A percentile compares a stretch with the other conserved stretches of the same genome.
These are phyloP conservation scores for Taenioides sp. DNA, from an alignment of 2,797 vertebrate species.

Conservation along the genomic window DNA sequence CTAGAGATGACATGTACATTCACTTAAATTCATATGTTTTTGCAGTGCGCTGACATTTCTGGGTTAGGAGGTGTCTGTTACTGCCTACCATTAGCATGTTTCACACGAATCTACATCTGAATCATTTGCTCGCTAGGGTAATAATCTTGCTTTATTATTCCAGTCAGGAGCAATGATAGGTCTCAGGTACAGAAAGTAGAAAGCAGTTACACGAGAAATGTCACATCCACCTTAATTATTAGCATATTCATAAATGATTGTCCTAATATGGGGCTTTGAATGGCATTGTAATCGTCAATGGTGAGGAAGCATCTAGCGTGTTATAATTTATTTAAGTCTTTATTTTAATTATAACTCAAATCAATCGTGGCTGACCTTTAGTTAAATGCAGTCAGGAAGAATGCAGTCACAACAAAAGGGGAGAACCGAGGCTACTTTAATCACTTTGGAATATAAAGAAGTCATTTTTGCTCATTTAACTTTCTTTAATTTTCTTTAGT, in stretches of 20 bases:
- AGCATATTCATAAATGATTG: conserved; percentile 33
- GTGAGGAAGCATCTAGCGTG: conserved; percentile 34
- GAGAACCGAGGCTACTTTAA: conserved; percentile 16
- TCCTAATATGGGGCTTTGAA: conserved; percentile 47
- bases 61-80: conserved; percentile 68
- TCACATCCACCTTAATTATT: conserved; percentile 69
- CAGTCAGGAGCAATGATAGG: conserved; percentile 45
- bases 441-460: background rate
- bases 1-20: conserved; percentile 50
- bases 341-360: conserved; percentile 55
- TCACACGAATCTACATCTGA: conserved; percentile 72
- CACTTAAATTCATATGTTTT: conserved; percentile 67
- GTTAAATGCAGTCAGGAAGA: conserved; percentile 31
- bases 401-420: conserved; percentile 40
- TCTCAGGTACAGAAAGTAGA: conserved; percentile 56
- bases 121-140: conserved; percentile 52
- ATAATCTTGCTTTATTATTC: conserved; percentile 58
- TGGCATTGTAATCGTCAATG: conserved; percentile 48
- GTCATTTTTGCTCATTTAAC: background rate
- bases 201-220: conserved; percentile 58
- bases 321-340: conserved; percentile 56
- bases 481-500: background rate
- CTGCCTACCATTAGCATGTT: conserved; percentile 60
- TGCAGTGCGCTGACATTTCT: conserved; percentile 72
- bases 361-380: conserved; percentile 55